phyloP scores from a whole-genome alignment of 2,888 invertebrate genomes.

The Pristionchus exspectatus region DNA sequence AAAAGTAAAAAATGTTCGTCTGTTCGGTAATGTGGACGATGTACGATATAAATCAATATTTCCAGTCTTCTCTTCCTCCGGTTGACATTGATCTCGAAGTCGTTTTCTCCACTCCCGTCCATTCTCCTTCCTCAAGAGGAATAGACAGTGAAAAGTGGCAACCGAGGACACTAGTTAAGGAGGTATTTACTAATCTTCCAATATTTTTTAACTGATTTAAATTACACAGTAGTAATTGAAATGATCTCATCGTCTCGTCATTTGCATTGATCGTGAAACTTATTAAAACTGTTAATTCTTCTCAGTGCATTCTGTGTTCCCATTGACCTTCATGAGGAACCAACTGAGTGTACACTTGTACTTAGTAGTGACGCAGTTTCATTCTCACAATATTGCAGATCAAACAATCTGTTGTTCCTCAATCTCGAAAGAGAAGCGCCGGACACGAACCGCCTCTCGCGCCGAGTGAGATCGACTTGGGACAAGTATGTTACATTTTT shows the following conservation, averaged over 20 bases:
- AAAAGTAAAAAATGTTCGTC: too few species aligned
- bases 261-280: too few species aligned
- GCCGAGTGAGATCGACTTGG: background rate
- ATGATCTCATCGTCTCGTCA: too few species aligned
- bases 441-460: background rate
- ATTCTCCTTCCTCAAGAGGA: conserved; percentile 20
- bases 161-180: conserved; percentile 22
- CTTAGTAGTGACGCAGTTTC: background rate
- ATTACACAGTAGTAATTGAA: too few species aligned
- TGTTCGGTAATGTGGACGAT: too few species aligned
- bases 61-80: background rate
- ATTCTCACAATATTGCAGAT: conserved; percentile 7
- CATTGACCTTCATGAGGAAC: background rate
- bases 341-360: background rate
- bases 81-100: conserved; percentile 36
- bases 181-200: background rate
- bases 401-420: conserved; percentile 21
- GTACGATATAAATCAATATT: too few species aligned
- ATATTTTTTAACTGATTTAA: too few species aligned
- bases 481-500: background rate
- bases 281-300: background rate
- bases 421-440: conserved; percentile 16
- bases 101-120: conserved; percentile 49
- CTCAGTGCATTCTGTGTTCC: background rate
- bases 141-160: conserved; percentile 49